Conservation (phyloP, 2,797 vertebrate genomes). For the Tympanoctomys barrerae region DNA sequence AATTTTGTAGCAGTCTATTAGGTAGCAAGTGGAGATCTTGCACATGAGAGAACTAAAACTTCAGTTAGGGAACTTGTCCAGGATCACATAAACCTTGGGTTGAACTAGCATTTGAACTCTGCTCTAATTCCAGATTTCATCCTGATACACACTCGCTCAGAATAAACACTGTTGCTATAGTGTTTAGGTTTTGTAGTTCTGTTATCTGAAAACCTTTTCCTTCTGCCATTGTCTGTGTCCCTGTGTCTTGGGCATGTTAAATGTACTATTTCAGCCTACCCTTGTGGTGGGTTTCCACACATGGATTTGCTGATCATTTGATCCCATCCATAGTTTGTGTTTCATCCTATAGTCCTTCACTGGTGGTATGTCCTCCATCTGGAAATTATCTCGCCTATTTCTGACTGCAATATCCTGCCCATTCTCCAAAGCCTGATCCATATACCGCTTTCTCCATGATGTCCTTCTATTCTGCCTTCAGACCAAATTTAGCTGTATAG, state of each 20-base stretch:
- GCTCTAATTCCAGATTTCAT: background rate
- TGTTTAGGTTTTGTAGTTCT: background rate
- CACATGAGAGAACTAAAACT: conserved; percentile 9
- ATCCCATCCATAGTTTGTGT: background rate
- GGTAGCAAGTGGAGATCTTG: background rate
- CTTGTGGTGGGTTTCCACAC: background rate
- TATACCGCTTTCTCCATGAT: background rate
- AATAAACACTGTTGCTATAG: background rate
- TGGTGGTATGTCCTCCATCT: background rate
- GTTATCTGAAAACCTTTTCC: background rate
- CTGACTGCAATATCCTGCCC: background rate
- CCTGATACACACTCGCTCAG: background rate
- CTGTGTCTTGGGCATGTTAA: background rate
- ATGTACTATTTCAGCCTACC: background rate
- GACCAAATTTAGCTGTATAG: background rate
- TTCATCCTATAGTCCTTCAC: background rate
- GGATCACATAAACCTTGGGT: background rate
- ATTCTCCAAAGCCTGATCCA: conserved; percentile 3
- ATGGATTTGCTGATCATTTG: background rate
- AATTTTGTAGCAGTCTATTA: background rate
- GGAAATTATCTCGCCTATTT: background rate
- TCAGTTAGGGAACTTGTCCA: background rate
- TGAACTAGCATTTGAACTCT: background rate
- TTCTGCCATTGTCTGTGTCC: background rate
- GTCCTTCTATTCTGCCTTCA: background rate